phyloP scores from a whole-genome alignment of 2,797 vertebrate genomes.

The Erethizon dorsatum region DNA sequence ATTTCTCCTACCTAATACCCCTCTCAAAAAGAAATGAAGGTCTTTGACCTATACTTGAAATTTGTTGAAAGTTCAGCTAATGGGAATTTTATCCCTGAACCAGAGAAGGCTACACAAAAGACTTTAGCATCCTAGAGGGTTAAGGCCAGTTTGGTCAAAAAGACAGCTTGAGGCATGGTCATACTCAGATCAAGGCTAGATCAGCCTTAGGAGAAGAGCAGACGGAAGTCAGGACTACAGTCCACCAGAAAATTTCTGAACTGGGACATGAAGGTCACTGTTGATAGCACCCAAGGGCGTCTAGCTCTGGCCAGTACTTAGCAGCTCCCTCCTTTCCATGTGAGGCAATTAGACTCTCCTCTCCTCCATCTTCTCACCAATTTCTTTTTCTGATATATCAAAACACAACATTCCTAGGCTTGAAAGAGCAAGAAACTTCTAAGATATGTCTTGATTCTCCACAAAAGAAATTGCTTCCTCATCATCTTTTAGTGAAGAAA shows the following conservation, averaged over 20 bases:
- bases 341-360: background rate
- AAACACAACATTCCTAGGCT: background rate
- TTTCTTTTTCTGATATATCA: background rate
- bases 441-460: background rate
- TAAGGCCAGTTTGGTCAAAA: slow-evolving; percentile 24
- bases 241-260: background rate
- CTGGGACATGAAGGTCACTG: background rate
- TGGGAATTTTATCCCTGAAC: slow-evolving; percentile 53
- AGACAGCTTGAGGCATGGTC: background rate
- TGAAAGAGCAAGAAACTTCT: background rate
- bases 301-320: background rate
- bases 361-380: too few species aligned
- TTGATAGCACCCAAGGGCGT: background rate
- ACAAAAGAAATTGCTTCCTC: background rate
- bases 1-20: background rate
- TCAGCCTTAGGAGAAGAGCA: background rate
- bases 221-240: background rate
- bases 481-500: background rate
- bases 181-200: background rate
- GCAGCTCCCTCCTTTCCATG: background rate
- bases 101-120: slow-evolving; percentile 8
- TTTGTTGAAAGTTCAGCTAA: slow-evolving; percentile 60
- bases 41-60: slow-evolving; percentile 63
- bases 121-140: background rate
- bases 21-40: slow-evolving; percentile 60